Evolutionary conservation across 2,113 vertebrate species (phyloP).

Genomic region (Corydoras sp.): DNA sequence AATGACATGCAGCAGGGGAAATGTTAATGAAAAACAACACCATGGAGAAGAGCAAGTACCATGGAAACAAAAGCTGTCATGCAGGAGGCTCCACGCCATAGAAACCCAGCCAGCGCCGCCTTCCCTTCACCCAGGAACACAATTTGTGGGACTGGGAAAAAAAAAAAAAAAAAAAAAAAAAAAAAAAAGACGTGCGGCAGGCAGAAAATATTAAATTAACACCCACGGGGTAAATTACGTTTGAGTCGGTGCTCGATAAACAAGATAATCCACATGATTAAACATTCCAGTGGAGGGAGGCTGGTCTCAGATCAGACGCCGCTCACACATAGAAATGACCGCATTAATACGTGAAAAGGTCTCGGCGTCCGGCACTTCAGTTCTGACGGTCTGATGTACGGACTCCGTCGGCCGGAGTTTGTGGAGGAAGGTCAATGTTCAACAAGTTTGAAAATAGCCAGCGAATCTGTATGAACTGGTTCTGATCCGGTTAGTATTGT

Average conservation of each 20-base stretch:
- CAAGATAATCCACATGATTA: not conserved
- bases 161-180: not conserved
- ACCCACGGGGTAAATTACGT: not conserved
- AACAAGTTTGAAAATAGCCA: no score
- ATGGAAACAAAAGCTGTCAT: constrained; percentile 3
- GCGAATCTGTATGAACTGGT: no score
- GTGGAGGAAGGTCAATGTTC: no score
- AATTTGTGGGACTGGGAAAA: not conserved
- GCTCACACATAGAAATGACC: not conserved
- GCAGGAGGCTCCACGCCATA: not conserved
- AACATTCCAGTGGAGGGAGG: not conserved
- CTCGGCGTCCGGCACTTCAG: not conserved
- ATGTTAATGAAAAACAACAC: not conserved
- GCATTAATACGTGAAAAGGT: not conserved
- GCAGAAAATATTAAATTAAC: not conserved
- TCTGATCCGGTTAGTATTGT: no score
- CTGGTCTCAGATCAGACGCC: not conserved
- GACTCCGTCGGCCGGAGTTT: no score
- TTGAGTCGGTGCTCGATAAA: not conserved
- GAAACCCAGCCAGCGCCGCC: not conserved
- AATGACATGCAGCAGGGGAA: not conserved
- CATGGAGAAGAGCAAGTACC: constrained; percentile 2
- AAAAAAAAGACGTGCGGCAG: not conserved
- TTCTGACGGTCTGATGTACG: not conserved
- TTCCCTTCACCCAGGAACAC: constrained; percentile 1